Conservation (phyloP, 2,888 invertebrate genomes). For the Trachelus troglodyta region DNA sequence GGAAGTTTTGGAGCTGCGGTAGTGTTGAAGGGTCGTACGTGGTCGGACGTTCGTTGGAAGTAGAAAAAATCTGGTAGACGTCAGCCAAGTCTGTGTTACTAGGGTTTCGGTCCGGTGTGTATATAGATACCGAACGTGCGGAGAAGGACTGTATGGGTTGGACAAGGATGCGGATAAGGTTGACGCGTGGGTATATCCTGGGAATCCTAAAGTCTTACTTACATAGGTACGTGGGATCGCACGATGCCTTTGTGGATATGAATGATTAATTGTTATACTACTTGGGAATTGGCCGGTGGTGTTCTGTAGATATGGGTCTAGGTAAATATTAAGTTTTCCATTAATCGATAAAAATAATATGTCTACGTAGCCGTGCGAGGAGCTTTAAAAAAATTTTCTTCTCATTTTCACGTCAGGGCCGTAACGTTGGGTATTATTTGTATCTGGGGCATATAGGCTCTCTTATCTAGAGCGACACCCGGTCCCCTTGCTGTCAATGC, state of each 20-base stretch:
- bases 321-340: neutral
- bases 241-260: neutral
- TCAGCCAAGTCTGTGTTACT: neutral
- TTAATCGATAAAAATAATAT: neutral
- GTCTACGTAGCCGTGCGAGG: neutral
- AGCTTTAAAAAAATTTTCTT: neutral
- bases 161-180: slow-evolving; percentile 18
- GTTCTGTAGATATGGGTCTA: neutral
- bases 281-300: neutral
- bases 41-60: neutral
- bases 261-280: slow-evolving; percentile 2
- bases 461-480: neutral
- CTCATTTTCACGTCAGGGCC: neutral
- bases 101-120: neutral
- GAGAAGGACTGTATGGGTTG: slow-evolving; percentile 10
- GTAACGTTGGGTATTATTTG: neutral
- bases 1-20: neutral
- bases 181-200: slow-evolving; percentile 7
- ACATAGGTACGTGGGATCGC: neutral
- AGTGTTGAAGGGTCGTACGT: neutral
- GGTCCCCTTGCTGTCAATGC: neutral
- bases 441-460: neutral
- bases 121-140: neutral
- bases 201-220: neutral
- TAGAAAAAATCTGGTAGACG: neutral